These are phyloP conservation scores for Eupithecia centaureata DNA, from an alignment of 2,888 invertebrate species.

Conservation along the genomic window DNA sequence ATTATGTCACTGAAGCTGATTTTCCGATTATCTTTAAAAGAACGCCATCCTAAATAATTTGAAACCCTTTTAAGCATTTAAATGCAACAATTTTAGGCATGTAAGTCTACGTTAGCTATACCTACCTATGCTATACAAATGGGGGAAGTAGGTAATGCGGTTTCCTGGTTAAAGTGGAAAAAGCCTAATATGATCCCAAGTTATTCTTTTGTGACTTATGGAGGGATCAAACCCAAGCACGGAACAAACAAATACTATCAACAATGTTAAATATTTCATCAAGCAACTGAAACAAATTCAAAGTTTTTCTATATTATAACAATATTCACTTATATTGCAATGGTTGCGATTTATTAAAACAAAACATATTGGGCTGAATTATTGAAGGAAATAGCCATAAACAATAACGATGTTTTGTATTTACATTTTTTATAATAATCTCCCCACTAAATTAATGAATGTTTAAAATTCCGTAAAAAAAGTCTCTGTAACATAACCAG, in stretches of 20 bases:
- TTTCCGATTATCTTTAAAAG: not conserved
- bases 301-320: not conserved
- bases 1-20: not conserved
- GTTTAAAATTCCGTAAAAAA: not conserved
- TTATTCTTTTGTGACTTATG: not conserved
- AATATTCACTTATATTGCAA: not conserved
- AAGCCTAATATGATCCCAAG: no score
- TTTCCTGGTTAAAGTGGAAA: no score
- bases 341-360: not conserved
- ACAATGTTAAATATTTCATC: not conserved
- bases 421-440: not conserved
- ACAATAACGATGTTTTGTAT: not conserved
- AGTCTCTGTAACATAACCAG: not conserved
- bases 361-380: not conserved
- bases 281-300: not conserved
- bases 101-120: no score
- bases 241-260: not conserved
- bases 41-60: not conserved
- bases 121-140: not conserved
- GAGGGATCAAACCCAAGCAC: no score
- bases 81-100: not conserved
- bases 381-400: not conserved
- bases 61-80: not conserved
- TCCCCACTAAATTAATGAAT: not conserved
- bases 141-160: no score